Conservation (phyloP, 1,140 invertebrate species). For the Solenopsis invicta region DNA sequence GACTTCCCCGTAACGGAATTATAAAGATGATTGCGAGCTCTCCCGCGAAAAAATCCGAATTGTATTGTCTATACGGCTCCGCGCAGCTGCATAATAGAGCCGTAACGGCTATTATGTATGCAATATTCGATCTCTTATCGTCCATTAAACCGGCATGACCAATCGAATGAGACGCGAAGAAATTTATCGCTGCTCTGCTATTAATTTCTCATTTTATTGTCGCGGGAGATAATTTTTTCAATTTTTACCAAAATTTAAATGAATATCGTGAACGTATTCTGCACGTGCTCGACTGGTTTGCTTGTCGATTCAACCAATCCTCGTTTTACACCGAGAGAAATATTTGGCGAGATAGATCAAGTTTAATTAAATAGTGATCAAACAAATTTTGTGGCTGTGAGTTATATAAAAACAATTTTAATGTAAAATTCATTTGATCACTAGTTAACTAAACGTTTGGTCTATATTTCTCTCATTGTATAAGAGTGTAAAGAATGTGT, state of each 20-base stretch:
- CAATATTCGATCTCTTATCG: neutral
- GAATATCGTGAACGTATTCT: neutral
- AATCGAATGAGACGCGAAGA: neutral
- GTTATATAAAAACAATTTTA: too few relatives aligned
- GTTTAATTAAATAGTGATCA: too few relatives aligned
- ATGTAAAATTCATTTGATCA: too few relatives aligned
- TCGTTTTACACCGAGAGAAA: neutral
- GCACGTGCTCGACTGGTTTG: neutral
- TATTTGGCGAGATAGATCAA: too few relatives aligned
- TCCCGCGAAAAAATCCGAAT: slow-evolving; percentile 66
- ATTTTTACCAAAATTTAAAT: neutral
- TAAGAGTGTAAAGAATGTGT: neutral
- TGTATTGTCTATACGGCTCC: slow-evolving; percentile 56
- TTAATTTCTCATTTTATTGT: slow-evolving; percentile 21
- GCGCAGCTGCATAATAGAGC: neutral
- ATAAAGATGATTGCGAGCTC: slow-evolving; percentile 54
- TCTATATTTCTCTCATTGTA: too few relatives aligned
- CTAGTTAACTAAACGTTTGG: too few relatives aligned
- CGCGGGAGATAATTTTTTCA: neutral
- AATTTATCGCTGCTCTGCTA: neutral
- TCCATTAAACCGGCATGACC: neutral
- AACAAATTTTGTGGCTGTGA: too few relatives aligned
- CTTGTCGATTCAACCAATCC: neutral
- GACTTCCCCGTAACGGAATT: slow-evolving; percentile 59
- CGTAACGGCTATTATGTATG: neutral